Conservation (phyloP, 2,888 invertebrate genomes). For the Polyommatus iphigenia region DNA sequence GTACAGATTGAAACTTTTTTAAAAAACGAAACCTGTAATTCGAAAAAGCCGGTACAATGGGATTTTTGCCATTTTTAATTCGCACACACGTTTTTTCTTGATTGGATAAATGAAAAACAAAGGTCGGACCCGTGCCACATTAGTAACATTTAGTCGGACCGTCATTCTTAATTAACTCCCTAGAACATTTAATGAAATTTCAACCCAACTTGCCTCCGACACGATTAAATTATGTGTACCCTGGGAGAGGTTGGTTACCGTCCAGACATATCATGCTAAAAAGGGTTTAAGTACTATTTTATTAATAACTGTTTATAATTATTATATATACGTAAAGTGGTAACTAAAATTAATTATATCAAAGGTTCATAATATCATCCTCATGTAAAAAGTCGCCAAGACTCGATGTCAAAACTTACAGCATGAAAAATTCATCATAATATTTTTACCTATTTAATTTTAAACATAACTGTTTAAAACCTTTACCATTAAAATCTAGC, state of each 20-base stretch:
- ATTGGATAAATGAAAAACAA: slow-evolving; percentile 24
- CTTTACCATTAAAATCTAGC: no score
- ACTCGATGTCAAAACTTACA: no score
- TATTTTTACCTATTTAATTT: no score
- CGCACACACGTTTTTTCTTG: background rate
- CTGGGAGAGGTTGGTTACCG: slow-evolving; percentile 17
- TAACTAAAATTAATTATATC: no score
- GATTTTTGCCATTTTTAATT: background rate
- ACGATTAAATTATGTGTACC: slow-evolving; percentile 58
- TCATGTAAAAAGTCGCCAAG: no score
- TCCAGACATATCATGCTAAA: slow-evolving; percentile 19
- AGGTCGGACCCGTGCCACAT: slow-evolving; percentile 43
- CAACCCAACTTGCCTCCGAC: slow-evolving; percentile 46
- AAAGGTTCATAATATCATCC: no score
- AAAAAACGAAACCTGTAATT: background rate
- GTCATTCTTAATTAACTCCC: slow-evolving; percentile 59
- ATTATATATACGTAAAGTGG: background rate
- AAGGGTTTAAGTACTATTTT: background rate
- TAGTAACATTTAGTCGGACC: slow-evolving; percentile 50
- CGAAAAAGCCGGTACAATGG: background rate
- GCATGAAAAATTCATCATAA: no score
- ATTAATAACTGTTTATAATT: background rate
- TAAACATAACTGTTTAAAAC: no score
- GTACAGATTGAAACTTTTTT: no score
- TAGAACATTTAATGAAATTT: slow-evolving; percentile 63